These are phyloP conservation scores for Taurulus bubalis DNA, from an alignment of 2,113 vertebrate species.

Conservation along the genomic window DNA sequence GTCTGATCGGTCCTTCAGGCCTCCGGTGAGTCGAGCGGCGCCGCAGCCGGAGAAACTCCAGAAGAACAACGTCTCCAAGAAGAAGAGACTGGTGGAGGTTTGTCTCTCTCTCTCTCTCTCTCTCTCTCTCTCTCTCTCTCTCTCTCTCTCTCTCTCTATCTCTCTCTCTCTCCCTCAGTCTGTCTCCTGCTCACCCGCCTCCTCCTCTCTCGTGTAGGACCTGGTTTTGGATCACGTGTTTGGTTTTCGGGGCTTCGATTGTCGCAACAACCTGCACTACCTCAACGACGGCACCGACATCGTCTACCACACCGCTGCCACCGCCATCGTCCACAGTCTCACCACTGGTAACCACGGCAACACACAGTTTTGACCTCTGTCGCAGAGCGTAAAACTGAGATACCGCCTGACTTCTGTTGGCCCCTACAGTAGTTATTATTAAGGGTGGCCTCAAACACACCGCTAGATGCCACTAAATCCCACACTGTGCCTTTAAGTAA, in stretches of 20 bases:
- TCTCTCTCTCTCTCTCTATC: not conserved
- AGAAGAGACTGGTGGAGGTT: constrained; percentile 96
- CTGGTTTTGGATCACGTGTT: constrained; percentile 94
- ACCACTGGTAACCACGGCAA: constrained; percentile 85
- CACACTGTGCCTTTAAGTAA: too few relatives aligned
- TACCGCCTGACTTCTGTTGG: too few relatives aligned
- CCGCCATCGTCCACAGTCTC: constrained; percentile 92
- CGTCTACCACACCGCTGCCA: constrained; percentile 93
- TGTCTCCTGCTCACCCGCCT: not conserved
- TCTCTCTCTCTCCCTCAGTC: constrained; percentile 26
- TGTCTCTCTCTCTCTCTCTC: constrained; percentile 32
- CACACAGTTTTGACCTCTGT: not conserved
- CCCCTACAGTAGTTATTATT: too few relatives aligned
- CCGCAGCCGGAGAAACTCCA: constrained; percentile 95
- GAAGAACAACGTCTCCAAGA: constrained; percentile 95
- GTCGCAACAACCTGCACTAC: constrained; percentile 98
- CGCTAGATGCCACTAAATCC: too few relatives aligned
- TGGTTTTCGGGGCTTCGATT: constrained; percentile 95
- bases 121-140: not conserved
- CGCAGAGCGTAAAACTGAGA: too few relatives aligned
- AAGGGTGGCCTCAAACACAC: too few relatives aligned
- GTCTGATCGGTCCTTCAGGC: constrained; percentile 78
- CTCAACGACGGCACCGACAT: constrained; percentile 95
- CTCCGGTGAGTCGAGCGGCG: constrained; percentile 93
- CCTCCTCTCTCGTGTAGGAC: constrained; percentile 83